Evolutionary conservation across 2,113 vertebrate genomes (phyloP).

Genomic region (Edolisoma coerulescens): DNA sequence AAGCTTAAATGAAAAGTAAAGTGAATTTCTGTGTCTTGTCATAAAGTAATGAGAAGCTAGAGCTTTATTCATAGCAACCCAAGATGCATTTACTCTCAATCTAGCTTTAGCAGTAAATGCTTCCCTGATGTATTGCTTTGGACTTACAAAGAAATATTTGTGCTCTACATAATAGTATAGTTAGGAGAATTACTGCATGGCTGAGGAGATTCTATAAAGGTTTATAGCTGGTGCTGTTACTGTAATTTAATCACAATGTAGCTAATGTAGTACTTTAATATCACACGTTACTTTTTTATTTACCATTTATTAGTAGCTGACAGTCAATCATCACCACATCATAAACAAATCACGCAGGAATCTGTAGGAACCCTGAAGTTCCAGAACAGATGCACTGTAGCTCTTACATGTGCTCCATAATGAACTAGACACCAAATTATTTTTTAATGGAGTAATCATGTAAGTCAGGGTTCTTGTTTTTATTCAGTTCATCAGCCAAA

Average conservation of each 20-base stretch:
- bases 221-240: constrained; percentile 78
- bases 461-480: constrained; percentile 33
- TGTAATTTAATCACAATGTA: constrained; percentile 83
- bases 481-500: constrained; percentile 41
- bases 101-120: constrained; percentile 78
- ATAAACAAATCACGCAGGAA: constrained; percentile 75
- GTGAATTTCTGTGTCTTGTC: constrained; percentile 89
- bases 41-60: constrained; percentile 87
- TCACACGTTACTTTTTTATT: constrained; percentile 79
- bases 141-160: constrained; percentile 88
- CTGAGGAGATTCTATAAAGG: constrained; percentile 79
- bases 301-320: constrained; percentile 81
- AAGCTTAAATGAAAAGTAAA: constrained; percentile 90
- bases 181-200: constrained; percentile 81
- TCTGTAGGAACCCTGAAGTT: constrained; percentile 64
- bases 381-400: constrained; percentile 3
- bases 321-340: constrained; percentile 81
- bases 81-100: constrained; percentile 83
- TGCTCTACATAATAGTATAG: constrained; percentile 83
- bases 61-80: constrained; percentile 82
- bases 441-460: constrained; percentile 45
- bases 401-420: constrained; percentile 13
- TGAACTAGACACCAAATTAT: constrained; percentile 53
- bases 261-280: constrained; percentile 81
- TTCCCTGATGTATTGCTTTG: constrained; percentile 81